Evolutionary conservation across 92 coral and sea anemone species (phyloP), one percentile per base, ranked within the genome.

Genomic region (Porites evermanni): DNA sequence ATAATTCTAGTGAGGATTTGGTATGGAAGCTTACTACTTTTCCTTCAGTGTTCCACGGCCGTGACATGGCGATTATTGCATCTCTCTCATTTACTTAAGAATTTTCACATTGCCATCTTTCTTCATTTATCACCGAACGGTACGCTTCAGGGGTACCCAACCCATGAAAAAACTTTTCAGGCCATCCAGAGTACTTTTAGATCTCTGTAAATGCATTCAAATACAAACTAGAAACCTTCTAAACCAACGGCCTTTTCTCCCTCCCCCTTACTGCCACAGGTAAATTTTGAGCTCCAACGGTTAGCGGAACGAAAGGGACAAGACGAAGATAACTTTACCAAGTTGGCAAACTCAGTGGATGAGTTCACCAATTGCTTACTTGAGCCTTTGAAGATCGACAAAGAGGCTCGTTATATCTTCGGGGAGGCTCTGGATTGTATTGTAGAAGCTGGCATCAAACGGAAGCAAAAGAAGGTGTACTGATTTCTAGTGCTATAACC

Each of bases 211-310:
- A 38, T 38, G 47, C 47, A 38, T 38, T 38, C 47, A 38, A 38
- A 38, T 38, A 38, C 47, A 38, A 38, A 38, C 47, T 3, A 38
- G 47, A 38, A 38, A 38, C 47, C 47, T 38, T 38, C 47, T 38
- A 38, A 38, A 38, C 47, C 47, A 38, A 38, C 47, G 47, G 47
- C 6, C 53, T 38, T 23, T n/a, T 5, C 32, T 70, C 1, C 75
- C 38, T 8, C 1, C 7, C 38, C 29, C 2, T 71, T 2, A 4
- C 10, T 21, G 9, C 7, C 4, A 6, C 24, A 71, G 75, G 75
- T 71, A 10, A 71, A 71, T 71, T 71, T 11, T 17, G 20, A 71
- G 75, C 75, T 71, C 52, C 54, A 17, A 52, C 75, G n/a, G 29
- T 71, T 71, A 71, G 75, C 75, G 38, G 47, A 21, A 12, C 50